Evolutionary conservation across 1,140 invertebrate genomes (phyloP).

Genomic region (Eciton burchellii): DNA sequence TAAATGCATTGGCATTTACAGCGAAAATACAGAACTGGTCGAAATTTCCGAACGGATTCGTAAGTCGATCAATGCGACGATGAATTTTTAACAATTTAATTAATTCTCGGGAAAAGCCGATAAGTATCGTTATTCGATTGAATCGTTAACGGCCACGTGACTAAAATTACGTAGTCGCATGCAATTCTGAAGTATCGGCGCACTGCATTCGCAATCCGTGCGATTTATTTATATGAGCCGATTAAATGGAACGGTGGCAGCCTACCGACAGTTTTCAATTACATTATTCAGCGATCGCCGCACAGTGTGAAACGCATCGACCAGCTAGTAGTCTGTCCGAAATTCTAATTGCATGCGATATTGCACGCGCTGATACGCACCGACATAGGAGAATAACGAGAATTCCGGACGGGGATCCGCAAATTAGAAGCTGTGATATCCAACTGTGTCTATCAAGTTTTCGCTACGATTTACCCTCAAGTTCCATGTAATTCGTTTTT

Average conservation of each 20-base stretch:
- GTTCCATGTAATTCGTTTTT: neutral
- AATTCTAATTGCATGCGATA: constrained; percentile 61
- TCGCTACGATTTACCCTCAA: neutral
- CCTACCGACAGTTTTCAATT: constrained; percentile 62
- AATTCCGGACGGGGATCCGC: constrained; percentile 35
- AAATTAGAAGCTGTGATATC: constrained; percentile 36
- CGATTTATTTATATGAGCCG: constrained; percentile 69
- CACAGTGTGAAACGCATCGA: constrained; percentile 11
- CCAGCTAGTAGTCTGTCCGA: constrained; percentile 17
- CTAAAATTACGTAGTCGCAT: constrained; percentile 56
- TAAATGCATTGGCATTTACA: neutral
- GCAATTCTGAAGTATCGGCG: constrained; percentile 57
- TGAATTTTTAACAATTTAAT: constrained; percentile 57
- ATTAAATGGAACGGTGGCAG: constrained; percentile 62
- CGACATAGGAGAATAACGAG: constrained; percentile 34
- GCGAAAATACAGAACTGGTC: neutral
- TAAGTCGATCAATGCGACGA: constrained; percentile 38
- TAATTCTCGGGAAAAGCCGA: constrained; percentile 41
- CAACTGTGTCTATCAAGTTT: constrained; percentile 8
- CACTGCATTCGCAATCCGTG: constrained; percentile 21
- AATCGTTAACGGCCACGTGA: constrained; percentile 52
- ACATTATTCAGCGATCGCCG: constrained; percentile 57
- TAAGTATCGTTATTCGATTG: constrained; percentile 60
- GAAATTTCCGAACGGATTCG: constrained; percentile 15
- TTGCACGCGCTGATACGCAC: neutral